Evolutionary conservation across 92 coral and sea anemone species (phyloP).

Genomic region (Zoanthus sociatus): DNA sequence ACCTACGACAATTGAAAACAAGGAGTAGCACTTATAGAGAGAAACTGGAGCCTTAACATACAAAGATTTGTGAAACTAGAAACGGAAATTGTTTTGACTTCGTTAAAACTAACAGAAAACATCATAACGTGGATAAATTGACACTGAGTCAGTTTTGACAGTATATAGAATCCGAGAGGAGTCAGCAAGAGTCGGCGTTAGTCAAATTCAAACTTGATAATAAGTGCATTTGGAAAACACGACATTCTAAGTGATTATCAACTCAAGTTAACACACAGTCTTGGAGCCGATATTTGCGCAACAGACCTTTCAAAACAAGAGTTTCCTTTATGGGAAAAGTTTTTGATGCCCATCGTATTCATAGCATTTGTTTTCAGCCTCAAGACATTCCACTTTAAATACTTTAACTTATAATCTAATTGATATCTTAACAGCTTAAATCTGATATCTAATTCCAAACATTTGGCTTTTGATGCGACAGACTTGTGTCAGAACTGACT

Average conservation of each 20-base stretch:
- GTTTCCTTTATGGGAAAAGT: neutral
- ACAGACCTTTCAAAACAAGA: neutral
- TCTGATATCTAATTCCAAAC: neutral
- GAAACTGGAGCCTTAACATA: neutral
- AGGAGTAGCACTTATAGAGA: neutral
- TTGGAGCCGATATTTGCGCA: neutral
- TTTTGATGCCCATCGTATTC: neutral
- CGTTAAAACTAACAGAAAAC: neutral
- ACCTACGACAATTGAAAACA: neutral
- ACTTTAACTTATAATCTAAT: neutral
- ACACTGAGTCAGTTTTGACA: neutral
- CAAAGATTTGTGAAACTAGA: neutral
- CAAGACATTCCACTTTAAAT: neutral
- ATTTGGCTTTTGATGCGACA: neutral
- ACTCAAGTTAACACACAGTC: neutral
- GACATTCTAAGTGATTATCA: neutral
- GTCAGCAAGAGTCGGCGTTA: neutral
- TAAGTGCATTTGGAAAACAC: neutral
- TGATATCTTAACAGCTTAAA: neutral
- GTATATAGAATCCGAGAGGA: neutral
- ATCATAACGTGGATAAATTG: neutral
- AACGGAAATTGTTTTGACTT: conserved; percentile 16
- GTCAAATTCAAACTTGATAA: neutral
- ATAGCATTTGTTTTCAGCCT: neutral
- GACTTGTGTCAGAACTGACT: neutral